phyloP scores from a whole-genome alignment of 2,888 invertebrate genomes.

The Cryptophagus acutangulus region DNA sequence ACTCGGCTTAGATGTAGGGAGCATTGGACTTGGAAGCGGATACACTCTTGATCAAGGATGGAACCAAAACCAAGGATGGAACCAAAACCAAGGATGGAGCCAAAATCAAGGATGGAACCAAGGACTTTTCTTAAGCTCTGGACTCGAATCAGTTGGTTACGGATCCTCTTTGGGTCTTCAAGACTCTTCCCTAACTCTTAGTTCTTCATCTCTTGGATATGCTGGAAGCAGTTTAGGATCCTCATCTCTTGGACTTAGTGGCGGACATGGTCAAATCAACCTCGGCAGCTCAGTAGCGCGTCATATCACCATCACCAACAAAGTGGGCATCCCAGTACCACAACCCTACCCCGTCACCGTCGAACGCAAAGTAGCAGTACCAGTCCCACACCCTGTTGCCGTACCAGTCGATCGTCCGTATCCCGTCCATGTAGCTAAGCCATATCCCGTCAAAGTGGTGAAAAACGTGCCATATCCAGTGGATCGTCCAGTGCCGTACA shows the following conservation, averaged over 20 bases:
- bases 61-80: too few relatives aligned
- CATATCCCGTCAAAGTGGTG: conserved; percentile 51
- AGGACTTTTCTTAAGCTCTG: too few relatives aligned
- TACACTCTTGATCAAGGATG: too few relatives aligned
- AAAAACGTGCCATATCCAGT: conserved; percentile 53
- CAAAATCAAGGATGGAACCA: too few relatives aligned
- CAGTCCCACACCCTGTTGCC: conserved; percentile 44
- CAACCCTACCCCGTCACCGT: conserved; percentile 53
- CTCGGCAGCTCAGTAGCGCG: conserved; percentile 37
- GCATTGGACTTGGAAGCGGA: conserved; percentile 34
- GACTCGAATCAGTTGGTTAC: too few relatives aligned
- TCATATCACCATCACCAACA: conserved; percentile 48
- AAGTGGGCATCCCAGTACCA: conserved; percentile 51
- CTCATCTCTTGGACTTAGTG: too few relatives aligned
- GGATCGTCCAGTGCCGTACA: conserved; percentile 51
- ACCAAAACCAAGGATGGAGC: too few relatives aligned
- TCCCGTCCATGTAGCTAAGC: conserved; percentile 49
- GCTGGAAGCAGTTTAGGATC: too few relatives aligned
- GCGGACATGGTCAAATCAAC: conserved; percentile 24
- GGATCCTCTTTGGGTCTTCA: too few relatives aligned
- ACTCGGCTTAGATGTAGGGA: conserved; percentile 36
- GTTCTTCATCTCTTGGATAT: too few relatives aligned
- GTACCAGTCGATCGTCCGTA: conserved; percentile 52
- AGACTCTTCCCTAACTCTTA: too few relatives aligned
- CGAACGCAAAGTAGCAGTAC: conserved; percentile 50